Evolutionary conservation across 2,797 vertebrate genomes (phyloP), one percentile per base, ranked within the genome.

Genomic region (Triplophysa yarkandensis): DNA sequence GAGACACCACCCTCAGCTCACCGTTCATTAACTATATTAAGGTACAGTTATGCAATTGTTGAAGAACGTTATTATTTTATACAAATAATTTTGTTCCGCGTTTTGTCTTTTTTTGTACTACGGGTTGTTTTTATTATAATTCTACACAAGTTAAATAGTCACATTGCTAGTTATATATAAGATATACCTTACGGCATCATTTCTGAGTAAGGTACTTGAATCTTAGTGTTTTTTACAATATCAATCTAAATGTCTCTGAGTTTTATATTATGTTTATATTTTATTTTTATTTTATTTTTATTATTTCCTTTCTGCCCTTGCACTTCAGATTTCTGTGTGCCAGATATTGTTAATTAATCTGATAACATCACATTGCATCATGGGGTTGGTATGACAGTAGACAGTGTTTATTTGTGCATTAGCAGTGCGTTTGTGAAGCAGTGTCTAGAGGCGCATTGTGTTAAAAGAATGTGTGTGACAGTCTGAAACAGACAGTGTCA

Each of bases 1-100:
- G 88, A 78, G 81, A 91, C 1, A 87, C 93, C 19, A 67, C 85
- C 27, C 92, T 95, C 52, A 92, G 85, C 83, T 71, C 90, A 0
- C 89, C 91, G 71, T 96, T 95, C 68, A 82, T 94, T 84, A 93
- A 82, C 87, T 97, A 94, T 84, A 92, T 93, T 78, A 94, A 96
- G 95, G 96, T 84, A 92, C 92, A 74, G 43, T 58, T 11, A 32
- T 4, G 41, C 43, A 13, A 62, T 50, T 50, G 43, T 34, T 71
- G n/a, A n/a, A n/a, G n/a, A n/a, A n/a, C n/a, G n/a, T n/a, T n/a
- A n/a, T n/a, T n/a, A n/a, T n/a, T n/a, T n/a, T n/a, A n/a, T n/a
- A n/a, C n/a, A n/a, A n/a, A n/a, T n/a, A 36, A 10, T 11, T 13
- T 2, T 36, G 34, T 36, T 2, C 34, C 11, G 9, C 36, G 11